A percentile compares a stretch with the other conserved stretches of the same genome.
phyloP scores from a whole-genome alignment of 2,113 vertebrate genomes.

The Lagenorhynchus albirostris region DNA sequence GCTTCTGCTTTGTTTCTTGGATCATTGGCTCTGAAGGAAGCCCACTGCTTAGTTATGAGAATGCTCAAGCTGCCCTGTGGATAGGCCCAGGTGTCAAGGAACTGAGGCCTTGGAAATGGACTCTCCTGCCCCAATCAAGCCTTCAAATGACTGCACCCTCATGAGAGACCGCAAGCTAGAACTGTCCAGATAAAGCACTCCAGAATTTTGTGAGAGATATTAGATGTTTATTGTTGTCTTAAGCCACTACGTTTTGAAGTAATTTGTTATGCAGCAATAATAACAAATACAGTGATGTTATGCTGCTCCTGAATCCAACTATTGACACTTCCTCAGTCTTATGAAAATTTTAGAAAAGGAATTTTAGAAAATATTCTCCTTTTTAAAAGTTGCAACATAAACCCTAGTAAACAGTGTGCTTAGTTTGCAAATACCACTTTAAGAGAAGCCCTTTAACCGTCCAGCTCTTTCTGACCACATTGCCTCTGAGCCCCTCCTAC shows the following conservation, averaged over 20 bases:
- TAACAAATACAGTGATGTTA: not conserved
- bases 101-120: not conserved
- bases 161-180: not conserved
- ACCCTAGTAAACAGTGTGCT: not conserved
- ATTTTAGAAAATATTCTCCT: not conserved
- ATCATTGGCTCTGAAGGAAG: not conserved
- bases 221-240: not conserved
- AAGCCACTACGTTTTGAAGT: not conserved
- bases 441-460: not conserved
- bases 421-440: not conserved
- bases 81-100: fast-evolving
- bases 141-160: not conserved
- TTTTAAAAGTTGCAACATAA: not conserved
- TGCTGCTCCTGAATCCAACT: not conserved
- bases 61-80: too few species aligned
- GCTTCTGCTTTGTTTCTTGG: not conserved
- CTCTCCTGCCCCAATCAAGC: not conserved
- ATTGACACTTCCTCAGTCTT: not conserved
- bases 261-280: not conserved
- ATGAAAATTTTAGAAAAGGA: not conserved
- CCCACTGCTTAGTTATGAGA: not conserved
- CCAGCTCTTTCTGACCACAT: not conserved
- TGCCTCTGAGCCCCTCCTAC: fast-evolving
- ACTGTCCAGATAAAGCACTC: too few species aligned
- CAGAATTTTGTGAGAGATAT: not conserved